These are phyloP conservation scores for Ia io DNA, from an alignment of 2,113 vertebrate genomes.

Conservation along the genomic window DNA sequence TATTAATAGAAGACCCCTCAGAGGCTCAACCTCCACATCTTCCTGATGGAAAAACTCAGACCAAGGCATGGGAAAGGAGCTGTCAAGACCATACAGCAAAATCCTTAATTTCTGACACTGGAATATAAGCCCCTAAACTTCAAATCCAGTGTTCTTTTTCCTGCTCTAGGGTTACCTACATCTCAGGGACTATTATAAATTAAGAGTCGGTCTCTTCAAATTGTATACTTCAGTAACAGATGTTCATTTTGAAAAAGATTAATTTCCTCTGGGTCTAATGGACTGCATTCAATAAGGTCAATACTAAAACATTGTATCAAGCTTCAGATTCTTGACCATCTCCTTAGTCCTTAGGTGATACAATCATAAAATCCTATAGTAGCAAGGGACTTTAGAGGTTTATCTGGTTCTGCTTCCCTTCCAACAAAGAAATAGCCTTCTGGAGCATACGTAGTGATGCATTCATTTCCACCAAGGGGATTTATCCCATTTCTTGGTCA, in stretches of 20 bases:
- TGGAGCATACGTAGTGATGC: background rate
- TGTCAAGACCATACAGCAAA: background rate
- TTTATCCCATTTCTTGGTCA: background rate
- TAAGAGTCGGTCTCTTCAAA: background rate
- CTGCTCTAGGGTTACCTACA: background rate
- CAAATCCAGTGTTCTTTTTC: background rate
- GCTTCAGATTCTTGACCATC: background rate
- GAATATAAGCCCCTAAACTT: background rate
- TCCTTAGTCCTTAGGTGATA: background rate
- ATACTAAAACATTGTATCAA: background rate
- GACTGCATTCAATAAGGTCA: background rate
- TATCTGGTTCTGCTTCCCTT: background rate
- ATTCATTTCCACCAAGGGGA: background rate
- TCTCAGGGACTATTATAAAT: background rate
- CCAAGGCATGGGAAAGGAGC: background rate
- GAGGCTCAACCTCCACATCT: background rate
- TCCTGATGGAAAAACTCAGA: background rate
- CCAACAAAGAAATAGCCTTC: conserved; percentile 5
- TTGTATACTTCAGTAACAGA: background rate
- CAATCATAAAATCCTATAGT: background rate
- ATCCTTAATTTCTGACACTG: conserved; percentile 5
- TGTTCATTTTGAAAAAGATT: background rate
- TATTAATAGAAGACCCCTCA: background rate
- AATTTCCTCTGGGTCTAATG: background rate
- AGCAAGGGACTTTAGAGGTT: conserved; percentile 11